Conservation (phyloP, 2,113 vertebrate genomes). For the Otocyon megalotis region DNA sequence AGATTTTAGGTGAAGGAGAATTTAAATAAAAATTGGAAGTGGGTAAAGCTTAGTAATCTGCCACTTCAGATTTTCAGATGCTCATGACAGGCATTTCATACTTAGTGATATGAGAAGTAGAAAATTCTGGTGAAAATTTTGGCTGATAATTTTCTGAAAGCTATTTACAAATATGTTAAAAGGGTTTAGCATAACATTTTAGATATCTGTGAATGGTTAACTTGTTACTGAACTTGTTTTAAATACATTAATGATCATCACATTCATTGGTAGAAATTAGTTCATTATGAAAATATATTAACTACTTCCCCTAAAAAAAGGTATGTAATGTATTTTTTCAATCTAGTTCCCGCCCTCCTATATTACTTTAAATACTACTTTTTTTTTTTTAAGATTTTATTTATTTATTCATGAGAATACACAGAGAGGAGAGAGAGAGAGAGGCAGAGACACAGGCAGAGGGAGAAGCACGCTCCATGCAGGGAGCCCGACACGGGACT, state of each 20-base stretch:
- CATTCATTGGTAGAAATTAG: conserved; percentile 47
- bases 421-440: too few species aligned
- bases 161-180: conserved; percentile 16
- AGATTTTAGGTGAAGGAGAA: background rate
- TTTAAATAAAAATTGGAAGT: background rate
- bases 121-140: conserved; percentile 11
- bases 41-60: background rate
- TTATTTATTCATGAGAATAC: too few species aligned
- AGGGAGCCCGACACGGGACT: too few species aligned
- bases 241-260: conserved; percentile 6
- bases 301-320: conserved; percentile 52
- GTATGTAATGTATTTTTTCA: background rate
- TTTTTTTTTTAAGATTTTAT: background rate
- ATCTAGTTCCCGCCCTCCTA: background rate
- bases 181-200: background rate
- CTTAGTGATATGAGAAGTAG: background rate
- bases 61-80: background rate
- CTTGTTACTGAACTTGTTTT: conserved; percentile 17
- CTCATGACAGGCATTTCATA: background rate
- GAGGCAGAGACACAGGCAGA: too few species aligned
- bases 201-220: conserved; percentile 28
- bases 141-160: background rate
- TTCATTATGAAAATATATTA: conserved; percentile 23
- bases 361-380: conserved; percentile 15
- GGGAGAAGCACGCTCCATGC: too few species aligned